These are phyloP conservation scores for Drosophila parthenogenetica DNA, from an alignment of 2,888 invertebrate genomes.

Conservation along the genomic window DNA sequence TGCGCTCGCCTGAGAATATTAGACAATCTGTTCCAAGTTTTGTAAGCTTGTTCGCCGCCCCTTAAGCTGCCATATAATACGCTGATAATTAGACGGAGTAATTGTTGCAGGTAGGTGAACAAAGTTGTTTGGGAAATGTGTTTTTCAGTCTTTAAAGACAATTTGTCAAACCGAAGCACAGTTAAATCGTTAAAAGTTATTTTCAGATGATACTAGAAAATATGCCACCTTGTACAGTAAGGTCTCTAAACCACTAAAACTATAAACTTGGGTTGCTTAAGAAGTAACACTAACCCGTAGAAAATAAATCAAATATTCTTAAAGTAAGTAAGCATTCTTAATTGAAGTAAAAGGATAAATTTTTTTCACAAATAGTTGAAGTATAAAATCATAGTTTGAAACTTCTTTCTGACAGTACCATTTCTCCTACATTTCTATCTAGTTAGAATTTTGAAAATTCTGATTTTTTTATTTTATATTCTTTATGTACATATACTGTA, in stretches of 20 bases:
- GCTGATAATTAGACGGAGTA: conserved; percentile 46
- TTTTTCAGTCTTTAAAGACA: conserved; percentile 3
- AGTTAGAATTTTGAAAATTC: too few relatives aligned
- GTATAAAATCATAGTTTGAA: too few relatives aligned
- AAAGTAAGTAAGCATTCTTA: too few relatives aligned
- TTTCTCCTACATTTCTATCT: too few relatives aligned
- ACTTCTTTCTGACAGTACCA: too few relatives aligned
- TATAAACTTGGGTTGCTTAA: not conserved
- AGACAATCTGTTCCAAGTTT: conserved; percentile 42
- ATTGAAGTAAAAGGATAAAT: too few relatives aligned
- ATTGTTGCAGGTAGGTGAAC: conserved; percentile 40
- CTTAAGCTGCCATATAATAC: conserved; percentile 21
- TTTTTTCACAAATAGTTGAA: too few relatives aligned
- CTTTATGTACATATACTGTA: too few relatives aligned
- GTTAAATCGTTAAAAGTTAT: conserved; percentile 34
- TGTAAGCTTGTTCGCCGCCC: conserved; percentile 20
- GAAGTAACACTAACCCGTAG: too few relatives aligned
- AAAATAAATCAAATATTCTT: too few relatives aligned
- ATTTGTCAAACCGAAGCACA: conserved; percentile 36
- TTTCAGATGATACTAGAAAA: conserved; percentile 13
- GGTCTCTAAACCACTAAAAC: conserved; percentile 10
- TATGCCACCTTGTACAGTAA: not conserved
- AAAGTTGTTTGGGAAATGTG: conserved; percentile 26
- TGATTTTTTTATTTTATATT: too few relatives aligned
- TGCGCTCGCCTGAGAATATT: conserved; percentile 42